Percentiles rank a stretch among this genome's conserved stretches.
These are phyloP conservation scores for Parauchenoglanis punctatus DNA, from an alignment of 2,797 vertebrate genomes.

Conservation along the genomic window DNA sequence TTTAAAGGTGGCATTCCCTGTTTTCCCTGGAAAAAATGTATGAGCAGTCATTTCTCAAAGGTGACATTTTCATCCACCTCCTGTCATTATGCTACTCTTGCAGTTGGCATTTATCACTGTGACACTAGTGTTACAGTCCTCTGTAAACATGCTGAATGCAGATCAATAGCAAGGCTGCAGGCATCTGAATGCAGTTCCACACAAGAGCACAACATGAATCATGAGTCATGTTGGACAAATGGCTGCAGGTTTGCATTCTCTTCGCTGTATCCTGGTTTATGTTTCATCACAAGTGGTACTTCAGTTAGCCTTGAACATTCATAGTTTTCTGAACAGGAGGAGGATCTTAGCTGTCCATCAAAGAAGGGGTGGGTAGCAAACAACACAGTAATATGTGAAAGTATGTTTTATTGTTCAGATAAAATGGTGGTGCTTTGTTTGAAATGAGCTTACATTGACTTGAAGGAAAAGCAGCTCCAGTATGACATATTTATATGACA, in stretches of 20 bases:
- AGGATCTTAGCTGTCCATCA: neutral
- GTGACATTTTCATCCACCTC: constrained; percentile 44
- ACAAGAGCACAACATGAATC: constrained; percentile 30
- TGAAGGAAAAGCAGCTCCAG: neutral
- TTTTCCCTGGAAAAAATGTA: neutral
- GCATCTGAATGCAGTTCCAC: constrained; percentile 39
- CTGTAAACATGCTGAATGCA: constrained; percentile 41
- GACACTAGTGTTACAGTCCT: constrained; percentile 23
- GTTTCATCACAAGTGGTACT: neutral
- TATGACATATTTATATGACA: neutral
- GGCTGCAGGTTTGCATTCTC: neutral
- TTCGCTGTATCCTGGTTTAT: neutral
- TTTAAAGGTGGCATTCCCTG: neutral
- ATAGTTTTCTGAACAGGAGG: neutral
- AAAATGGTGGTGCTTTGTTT: neutral
- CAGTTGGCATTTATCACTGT: constrained; percentile 46
- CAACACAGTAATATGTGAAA: neutral
- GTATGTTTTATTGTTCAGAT: neutral
- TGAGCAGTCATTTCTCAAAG: constrained; percentile 45
- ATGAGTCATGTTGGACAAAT: neutral
- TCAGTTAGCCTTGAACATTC: neutral
- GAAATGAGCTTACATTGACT: neutral
- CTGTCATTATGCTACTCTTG: constrained; percentile 33
- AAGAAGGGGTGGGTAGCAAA: neutral
- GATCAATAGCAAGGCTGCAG: constrained; percentile 50